These are phyloP conservation scores for Okamejei kenojei DNA, from an alignment of 2,797 vertebrate species.

Conservation along the genomic window DNA sequence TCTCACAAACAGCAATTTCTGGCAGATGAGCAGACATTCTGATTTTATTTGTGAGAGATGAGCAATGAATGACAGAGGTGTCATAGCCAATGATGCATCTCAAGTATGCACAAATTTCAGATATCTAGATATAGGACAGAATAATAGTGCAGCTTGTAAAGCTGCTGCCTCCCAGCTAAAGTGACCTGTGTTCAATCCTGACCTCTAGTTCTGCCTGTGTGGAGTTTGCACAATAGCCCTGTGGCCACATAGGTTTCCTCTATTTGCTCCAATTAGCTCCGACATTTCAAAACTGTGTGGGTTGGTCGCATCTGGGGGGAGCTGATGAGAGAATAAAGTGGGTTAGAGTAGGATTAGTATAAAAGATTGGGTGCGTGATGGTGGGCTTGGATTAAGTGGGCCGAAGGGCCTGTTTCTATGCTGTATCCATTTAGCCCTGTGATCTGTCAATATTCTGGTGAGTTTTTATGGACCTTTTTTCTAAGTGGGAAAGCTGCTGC, in stretches of 20 bases:
- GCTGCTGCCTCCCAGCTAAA: no score
- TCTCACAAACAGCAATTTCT: not conserved
- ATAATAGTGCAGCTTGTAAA: no score
- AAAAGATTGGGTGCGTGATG: not conserved
- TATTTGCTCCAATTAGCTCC: not conserved
- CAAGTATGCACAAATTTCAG: no score
- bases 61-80: not conserved
- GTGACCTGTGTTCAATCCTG: no score
- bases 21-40: not conserved
- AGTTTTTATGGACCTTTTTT: no score
- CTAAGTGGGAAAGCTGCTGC: no score
- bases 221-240: not conserved
- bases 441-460: no score
- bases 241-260: not conserved
- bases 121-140: no score
- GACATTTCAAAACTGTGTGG: no score
- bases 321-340: not conserved
- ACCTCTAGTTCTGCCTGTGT: no score
- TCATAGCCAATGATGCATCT: no score
- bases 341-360: not conserved
- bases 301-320: no score
- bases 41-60: not conserved
- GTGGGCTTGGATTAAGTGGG: not conserved
- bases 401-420: not conserved
- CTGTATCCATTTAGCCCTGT: not conserved